Conservation (phyloP, 2,797 vertebrate genomes). For the Sebastes hubbsi region DNA sequence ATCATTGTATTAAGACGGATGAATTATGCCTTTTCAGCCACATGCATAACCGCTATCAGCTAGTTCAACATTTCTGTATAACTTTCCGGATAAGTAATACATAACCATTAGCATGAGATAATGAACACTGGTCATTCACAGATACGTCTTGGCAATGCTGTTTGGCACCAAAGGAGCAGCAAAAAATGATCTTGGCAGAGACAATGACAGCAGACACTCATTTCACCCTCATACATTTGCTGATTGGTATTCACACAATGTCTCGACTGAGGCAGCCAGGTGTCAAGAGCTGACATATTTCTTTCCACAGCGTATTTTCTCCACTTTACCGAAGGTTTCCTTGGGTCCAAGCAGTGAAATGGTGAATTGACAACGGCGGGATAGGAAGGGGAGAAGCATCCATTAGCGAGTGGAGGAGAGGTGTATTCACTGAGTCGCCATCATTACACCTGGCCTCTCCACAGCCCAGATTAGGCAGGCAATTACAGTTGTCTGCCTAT, state of each 20-base stretch:
- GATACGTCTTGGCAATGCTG: conserved; percentile 20
- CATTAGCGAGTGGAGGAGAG: conserved; percentile 53
- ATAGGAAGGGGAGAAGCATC: conserved; percentile 39
- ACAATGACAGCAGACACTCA: conserved; percentile 43
- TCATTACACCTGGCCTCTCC: conserved; percentile 71
- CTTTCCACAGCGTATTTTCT: conserved; percentile 41
- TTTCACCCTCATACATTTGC: conserved; percentile 43
- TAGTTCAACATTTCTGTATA: neutral
- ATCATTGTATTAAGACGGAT: neutral
- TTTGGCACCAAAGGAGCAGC: conserved; percentile 27
- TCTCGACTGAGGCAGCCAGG: conserved; percentile 39
- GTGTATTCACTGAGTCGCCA: conserved; percentile 49
- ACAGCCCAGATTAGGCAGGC: conserved; percentile 60
- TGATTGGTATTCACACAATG: conserved; percentile 57
- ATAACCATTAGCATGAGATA: conserved; percentile 27
- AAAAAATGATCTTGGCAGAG: conserved; percentile 17
- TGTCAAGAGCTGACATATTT: conserved; percentile 63
- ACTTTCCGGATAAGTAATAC: neutral
- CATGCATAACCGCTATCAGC: neutral
- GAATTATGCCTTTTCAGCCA: neutral
- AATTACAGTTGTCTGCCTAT: conserved; percentile 65
- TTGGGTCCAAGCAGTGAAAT: conserved; percentile 45
- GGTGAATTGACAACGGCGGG: conserved; percentile 48
- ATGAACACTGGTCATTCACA: conserved; percentile 36
- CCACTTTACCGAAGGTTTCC: conserved; percentile 36